Evolutionary conservation across 2,113 vertebrate genomes (phyloP), one percentile per base, ranked within the genome.

Genomic region (Colistium nudipinnis): DNA sequence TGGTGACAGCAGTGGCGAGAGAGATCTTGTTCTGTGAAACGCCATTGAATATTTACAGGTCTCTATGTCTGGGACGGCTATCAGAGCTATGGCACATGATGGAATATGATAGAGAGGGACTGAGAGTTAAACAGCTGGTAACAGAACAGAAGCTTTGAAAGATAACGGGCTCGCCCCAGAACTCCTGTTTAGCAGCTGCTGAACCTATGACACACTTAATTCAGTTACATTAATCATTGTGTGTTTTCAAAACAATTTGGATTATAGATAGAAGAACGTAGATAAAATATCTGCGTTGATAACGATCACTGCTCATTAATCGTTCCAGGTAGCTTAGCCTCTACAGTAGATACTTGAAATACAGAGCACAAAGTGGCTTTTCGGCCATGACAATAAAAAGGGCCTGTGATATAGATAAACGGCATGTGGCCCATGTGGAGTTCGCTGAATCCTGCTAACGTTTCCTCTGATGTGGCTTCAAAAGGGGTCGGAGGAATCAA

Each of bases 11-110:
- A 62, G 72, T 86, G 85, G 77, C 48, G 69, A 87, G 80, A 83
- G 85, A 89, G 86, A 87, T 90, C 89, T 89, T 88, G 85, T 91
- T 91, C 89, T 87, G 78, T 84, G 87, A 80, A 88, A 71, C 72
- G 20, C 71, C 85, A 88, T 88, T 82, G 84, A 92, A 89, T 90
- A 88, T 91, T 91, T 88, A 90, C 80, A 80, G 59, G 82, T 79
- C 69, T 83, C 76, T 54, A 33, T 82, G 83, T 86, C 73, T 76
- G 74, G 56, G 61, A 20, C 64, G 57, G 62, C 65, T 51, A 78
- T 76, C 56, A 48, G 65, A 70, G 70, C 78, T 69, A 63, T 74
- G 56, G 27, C 31, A 60, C 31, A 60, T 28, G 2, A 56, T 62
- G 77, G 54, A 81, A 84, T 77, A 62, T 45, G 74, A 84, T 84